Evolutionary conservation across 1,140 invertebrate genomes (phyloP), one percentile per base, ranked within the genome.

Genomic region (Arctopsyche grandis): DNA sequence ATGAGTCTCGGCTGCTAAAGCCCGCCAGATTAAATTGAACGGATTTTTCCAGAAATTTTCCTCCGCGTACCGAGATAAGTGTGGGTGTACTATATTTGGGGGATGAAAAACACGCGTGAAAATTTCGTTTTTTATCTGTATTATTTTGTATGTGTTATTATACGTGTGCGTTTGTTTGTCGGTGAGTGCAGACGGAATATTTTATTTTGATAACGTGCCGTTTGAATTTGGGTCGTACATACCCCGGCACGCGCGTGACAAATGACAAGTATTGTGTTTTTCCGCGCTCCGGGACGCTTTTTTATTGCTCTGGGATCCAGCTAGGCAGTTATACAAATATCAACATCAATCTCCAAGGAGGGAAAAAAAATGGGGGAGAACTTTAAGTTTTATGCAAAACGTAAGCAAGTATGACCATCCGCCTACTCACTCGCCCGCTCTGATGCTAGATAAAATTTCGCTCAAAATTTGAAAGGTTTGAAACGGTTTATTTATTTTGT

Each of bases 321-420:
- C 46, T 1, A 48, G 70, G 70, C 70, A 74, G 70, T 74, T 74
- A 74, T 74, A 74, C 70, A 74, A 74, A 74, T 74, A 74, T 74
- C 70, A 74, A 56, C 70, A 74, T 74, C 70, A 74, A 74, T 74
- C 44, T 74, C 22, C 19, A 26, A 26, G 14, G 60, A 29, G 29
- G 22, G 21, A 4, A 21, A 66, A 66, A 66, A 22, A 21, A 4
- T 66, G 70, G 19, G 60, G 10, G 19, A 21, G 7, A 66, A 66
- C 60, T 22, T 26, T 66, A 66, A 22, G 60, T 66, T 22, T 21
- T 66, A 26, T 66, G 21, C 21, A 12, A 22, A 26, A 66, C 60
- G 60, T 66, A 10, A 56, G 52, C 29, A 38, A 38, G 29, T 38
- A 38, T 38, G 29, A 7, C 29, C 29, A n/a, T n/a, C 29, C 29